Evolutionary conservation across 2,888 invertebrate genomes (phyloP), one percentile per base, ranked within the genome.

Genomic region (Empis stercorea): DNA sequence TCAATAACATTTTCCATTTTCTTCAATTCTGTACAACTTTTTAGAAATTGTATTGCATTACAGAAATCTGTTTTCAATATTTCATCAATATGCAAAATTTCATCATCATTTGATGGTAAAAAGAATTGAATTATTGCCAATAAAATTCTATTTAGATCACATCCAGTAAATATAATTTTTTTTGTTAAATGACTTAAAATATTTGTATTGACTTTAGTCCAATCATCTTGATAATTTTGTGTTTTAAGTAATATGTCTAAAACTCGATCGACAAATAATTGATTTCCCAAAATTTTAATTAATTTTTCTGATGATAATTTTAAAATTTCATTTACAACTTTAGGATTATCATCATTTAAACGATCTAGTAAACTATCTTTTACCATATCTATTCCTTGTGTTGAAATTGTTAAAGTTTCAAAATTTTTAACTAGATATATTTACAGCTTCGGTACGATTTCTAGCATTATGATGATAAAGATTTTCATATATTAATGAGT

Each of bases 381-480:
- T 0, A 85, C 68, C 57, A 81, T 73, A n/a, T 77, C 76, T 30
- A 71, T 60, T 55, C 59, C 57, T 20, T 57, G 55, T 7, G 79
- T 73, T 39, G 73, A 73, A 1, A 72, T 63, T 56, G 69, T 71
- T 16, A 79, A 62, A 16, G 63, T 55, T 10, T 69, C 56, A 54
- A 73, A 75, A 52, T 78, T 73, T 49, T 75, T 71, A 0, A 76
- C 66, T 10, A 91, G 67, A 52, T 76, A 76, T 54, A n/a, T 78
- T 72, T 0, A 89, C 71, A 0, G 86, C 87, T 57, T 76, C 71
- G 3, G 76, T 67, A 52, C 92, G 75, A 45, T 84, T 71, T 42
- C 75, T 67, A 0, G 80, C 64, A 56, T 78, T 80, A 0, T 79
- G 71, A 63, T 92, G 86, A 57, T 86, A 83, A 1, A 91, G 65